Evolutionary conservation across 2,888 invertebrate species (phyloP), one percentile per base, ranked within the genome.

Genomic region (Gnatocerus cornutus): DNA sequence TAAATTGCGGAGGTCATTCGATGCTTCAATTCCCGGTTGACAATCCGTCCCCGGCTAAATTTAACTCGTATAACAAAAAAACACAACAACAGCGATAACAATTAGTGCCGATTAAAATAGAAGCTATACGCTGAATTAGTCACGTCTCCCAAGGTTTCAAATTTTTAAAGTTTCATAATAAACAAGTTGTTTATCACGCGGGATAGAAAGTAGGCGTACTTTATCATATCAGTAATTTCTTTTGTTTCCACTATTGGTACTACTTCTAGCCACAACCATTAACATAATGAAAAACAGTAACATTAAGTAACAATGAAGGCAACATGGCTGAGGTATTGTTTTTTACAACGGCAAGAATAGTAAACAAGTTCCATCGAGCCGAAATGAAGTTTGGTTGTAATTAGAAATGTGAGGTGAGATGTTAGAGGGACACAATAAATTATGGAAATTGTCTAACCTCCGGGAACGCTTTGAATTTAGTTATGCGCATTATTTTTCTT

Each of bases 401-500:
- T 21, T 4, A 4, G 2, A 21, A 21, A 21, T 21, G 21, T 21
- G 21, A 21, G 21, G 2, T 1, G 2, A 21, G 4, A 21, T 21
- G 21, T 21, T 1, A 21, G 21, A 3, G 21, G 21, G 4, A 3
- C 21, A 21, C 21, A 3, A 43, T 56, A 41, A 56, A 41, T 56
- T 56, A 39, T 39, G 43, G 13, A 56, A 56, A 56, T 56, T 33
- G 14, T 45, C 29, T 12, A 14, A 41, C 41, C 56, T 58, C 43
- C 45, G 43, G 12, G 46, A 21, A 9, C 14, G 14, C 30, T 46
- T 29, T 6, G 27, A 48, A 61, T 39, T 48, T 50, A n/a, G 61
- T 61, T 39, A 33, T 61, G 61, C 61, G 61, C 61, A 61, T 61
- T 50, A 61, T 61, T 59, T 59, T 58, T 59, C 59, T 30, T 59